Base-by-base conservation (phyloP, 2,113 vertebrate species). In the Odocoileus virginianus region DNA sequence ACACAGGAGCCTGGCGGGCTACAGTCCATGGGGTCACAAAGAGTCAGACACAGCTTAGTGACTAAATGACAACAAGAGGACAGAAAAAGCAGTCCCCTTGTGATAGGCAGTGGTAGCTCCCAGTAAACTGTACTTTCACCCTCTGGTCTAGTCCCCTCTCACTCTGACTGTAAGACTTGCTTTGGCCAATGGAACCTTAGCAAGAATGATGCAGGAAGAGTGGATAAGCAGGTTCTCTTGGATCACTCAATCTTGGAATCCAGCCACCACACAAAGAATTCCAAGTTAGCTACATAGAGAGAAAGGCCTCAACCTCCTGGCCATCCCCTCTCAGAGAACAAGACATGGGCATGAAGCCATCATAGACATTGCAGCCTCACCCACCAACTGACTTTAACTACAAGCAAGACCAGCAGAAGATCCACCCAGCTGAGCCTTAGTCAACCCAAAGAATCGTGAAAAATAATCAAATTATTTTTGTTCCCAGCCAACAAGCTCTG, bases 401-500 rank as follows among this genome's bases (percentile, higher is more conserved):
- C n/a, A 92, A 94, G 54, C 36, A 89, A 93, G 36, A 87, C 27
- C 40, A 79, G 50, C 58, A 94, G 60, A 89, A 96, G 67, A 97
- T 57, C 25, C 78, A 79, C 30, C n/a, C 81, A 55, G 52, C 61
- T 79, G 83, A 91, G 92, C 83, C 94, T 88, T 95, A 81, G 30
- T 93, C 93, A 95, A 96, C 16, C 43, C 21, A 58, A 15, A 16
- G 61, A 81, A 71, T 87, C 13, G 10, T 47, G 36, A 61, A 97
- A 89, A 95, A 79, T 40, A 84, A 91, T 81, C 36, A 87, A 76
- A 47, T 88, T 36, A 21, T 43, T 19, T 91, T 96, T 61, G 55
- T 90, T 94, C 89, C 57, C 86, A 92, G 45, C 52, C 83, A 86
- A 54, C 92, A 84, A 76, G 33, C 88, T 89, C 78, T n/a, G 21